Percentiles rank a stretch among this genome's conserved stretches.
Conservation (phyloP, 2,888 invertebrate genomes). For the Pocota personata region DNA sequence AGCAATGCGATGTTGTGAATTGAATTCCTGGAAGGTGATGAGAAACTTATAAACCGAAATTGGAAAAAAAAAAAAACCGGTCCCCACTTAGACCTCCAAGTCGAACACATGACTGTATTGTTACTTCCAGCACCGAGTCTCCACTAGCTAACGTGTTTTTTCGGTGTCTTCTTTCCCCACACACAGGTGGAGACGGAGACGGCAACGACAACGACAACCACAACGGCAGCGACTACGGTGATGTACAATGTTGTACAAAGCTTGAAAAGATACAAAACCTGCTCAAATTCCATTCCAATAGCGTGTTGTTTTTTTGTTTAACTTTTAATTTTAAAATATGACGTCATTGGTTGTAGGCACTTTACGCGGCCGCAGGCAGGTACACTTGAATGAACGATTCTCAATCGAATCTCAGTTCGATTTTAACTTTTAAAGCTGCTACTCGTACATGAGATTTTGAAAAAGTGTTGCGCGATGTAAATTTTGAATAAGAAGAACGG, state of each 20-base stretch:
- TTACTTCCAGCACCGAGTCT: slow-evolving; percentile 38
- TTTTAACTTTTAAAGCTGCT: slow-evolving; percentile 51
- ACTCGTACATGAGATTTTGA: slow-evolving; percentile 34
- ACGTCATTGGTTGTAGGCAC: slow-evolving; percentile 71
- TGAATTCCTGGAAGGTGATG: slow-evolving; percentile 71
- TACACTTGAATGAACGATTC: slow-evolving; percentile 69
- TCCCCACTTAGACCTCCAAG: slow-evolving; percentile 45
- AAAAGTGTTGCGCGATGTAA: not conserved
- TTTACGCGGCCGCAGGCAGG: slow-evolving; percentile 49
- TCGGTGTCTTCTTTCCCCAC: slow-evolving; percentile 48
- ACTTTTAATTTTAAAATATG: slow-evolving; percentile 53
- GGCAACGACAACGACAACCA: not conserved
- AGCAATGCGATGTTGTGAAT: slow-evolving; percentile 56
- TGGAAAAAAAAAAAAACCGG: slow-evolving; percentile 49
- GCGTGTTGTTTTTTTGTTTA: slow-evolving; percentile 42
- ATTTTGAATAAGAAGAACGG: not conserved
- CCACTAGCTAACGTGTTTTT: slow-evolving; percentile 22
- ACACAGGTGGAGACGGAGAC: slow-evolving; percentile 17
- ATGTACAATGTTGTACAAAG: slow-evolving; percentile 52
- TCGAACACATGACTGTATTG: slow-evolving; percentile 63
- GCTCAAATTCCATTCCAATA: slow-evolving; percentile 73
- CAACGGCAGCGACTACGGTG: too few species aligned
- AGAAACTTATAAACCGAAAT: slow-evolving; percentile 52
- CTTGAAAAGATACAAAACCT: slow-evolving; percentile 64
- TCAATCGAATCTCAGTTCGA: slow-evolving; percentile 68